Base-by-base conservation (phyloP, 1,140 invertebrate genomes). In the Drosophila rufa region DNA sequence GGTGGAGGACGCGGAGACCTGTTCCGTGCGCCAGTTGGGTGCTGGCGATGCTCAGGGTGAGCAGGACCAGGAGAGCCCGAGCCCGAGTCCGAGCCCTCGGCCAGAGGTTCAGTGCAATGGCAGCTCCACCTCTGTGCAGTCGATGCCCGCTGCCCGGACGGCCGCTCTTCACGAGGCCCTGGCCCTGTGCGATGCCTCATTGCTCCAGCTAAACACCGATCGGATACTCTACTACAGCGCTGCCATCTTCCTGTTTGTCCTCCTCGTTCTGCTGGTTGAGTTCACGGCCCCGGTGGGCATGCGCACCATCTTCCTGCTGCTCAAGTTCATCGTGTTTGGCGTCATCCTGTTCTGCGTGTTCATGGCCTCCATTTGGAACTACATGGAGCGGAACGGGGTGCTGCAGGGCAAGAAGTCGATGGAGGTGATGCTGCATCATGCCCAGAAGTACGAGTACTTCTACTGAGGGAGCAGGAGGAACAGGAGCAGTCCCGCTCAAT, bases 331-430 rank as follows among this genome's bases (percentile, higher is more conserved):
- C 38, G 86, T 96, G 43, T 95, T 95, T 15, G 94, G 94, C 17
- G 81, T 96, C 47, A 94, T 96, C 62, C 94, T 95, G 62, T 97
- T 97, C 91, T 94, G 94, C 65, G 71, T 96, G 38, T 95, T 96
- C 68, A 97, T 97, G 96, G 95, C 95, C 56, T 94, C 95, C 17
- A 90, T 97, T 76, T 97, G 96, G 96, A 96, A 97, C 92, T 94
- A 94, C 66, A 95, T 97, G 62, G 97, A 97, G 92, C 94, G 94
- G 74, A 96, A 97, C 93, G 96, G 96, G 57, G 93, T 97, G 6
- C 94, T 96, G 87, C 95, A 96, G n/a, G 95, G 95, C 19, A 94
- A 94, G 84, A 93, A 94, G 42, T 94, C 93, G 3, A 96, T 96
- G 94, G 94, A 95, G 83, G 91, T 95, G 45, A 92, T 93, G 86